A percentile compares a stretch with the other conserved stretches of the same genome.
Evolutionary conservation across 2,888 invertebrate species (phyloP).

Genomic region (Drosophila lacicola): DNA sequence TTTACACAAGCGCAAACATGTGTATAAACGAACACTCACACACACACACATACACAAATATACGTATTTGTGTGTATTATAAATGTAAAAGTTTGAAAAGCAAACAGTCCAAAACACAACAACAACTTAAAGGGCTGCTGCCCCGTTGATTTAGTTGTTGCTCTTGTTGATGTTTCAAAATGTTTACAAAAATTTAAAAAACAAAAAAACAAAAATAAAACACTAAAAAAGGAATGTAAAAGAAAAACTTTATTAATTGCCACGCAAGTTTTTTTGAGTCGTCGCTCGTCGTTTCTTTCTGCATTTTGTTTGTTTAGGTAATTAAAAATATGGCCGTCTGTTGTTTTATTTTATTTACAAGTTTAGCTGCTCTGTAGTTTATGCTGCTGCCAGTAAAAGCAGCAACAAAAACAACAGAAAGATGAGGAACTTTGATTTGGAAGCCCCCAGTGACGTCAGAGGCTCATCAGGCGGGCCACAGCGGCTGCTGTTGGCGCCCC

Average conservation of each 20-base stretch:
- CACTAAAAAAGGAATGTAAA: slow-evolving; percentile 24
- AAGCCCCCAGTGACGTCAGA: slow-evolving; percentile 46
- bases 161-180: slow-evolving; percentile 58
- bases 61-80: slow-evolving; percentile 5
- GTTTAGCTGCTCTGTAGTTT: slow-evolving; percentile 35
- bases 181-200: slow-evolving; percentile 55
- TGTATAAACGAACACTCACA: not conserved
- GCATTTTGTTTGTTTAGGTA: slow-evolving; percentile 67
- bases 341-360: slow-evolving; percentile 23
- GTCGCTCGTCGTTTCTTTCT: slow-evolving; percentile 34
- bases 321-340: slow-evolving; percentile 67
- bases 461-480: slow-evolving; percentile 20
- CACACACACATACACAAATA: slow-evolving; percentile 14
- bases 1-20: slow-evolving; percentile 1
- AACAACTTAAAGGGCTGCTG: slow-evolving; percentile 31
- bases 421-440: not conserved
- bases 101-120: slow-evolving; percentile 34
- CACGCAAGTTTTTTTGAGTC: slow-evolving; percentile 51
- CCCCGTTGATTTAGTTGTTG: slow-evolving; percentile 36
- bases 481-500: slow-evolving; percentile 8
- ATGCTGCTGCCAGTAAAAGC: slow-evolving; percentile 28
- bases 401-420: slow-evolving; percentile 14
- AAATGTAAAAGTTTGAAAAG: slow-evolving; percentile 42
- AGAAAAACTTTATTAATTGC: slow-evolving; percentile 74
- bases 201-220: slow-evolving; percentile 22